A percentile compares a stretch with the other conserved stretches of the same genome.
These are phyloP conservation scores for Chrysomallon squamiferum DNA, from an alignment of 1,140 invertebrate genomes.

Conservation along the genomic window DNA sequence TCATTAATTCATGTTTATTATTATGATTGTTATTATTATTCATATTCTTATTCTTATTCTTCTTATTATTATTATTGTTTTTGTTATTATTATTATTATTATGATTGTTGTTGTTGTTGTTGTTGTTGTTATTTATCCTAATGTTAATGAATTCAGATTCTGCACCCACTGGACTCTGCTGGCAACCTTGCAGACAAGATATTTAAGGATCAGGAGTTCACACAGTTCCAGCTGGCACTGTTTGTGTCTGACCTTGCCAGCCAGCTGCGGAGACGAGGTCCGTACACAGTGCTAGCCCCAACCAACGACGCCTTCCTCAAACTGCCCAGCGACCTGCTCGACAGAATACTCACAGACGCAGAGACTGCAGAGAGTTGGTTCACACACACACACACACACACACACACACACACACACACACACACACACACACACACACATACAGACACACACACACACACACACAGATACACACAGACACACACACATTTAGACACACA, in stretches of 20 bases:
- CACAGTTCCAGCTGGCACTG: conserved; percentile 68
- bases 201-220: conserved; percentile 66
- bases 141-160: conserved; percentile 31
- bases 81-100: too few species aligned
- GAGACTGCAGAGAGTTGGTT: conserved; percentile 34
- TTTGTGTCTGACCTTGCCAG: conserved; percentile 31
- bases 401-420: too few species aligned
- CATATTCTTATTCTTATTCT: too few species aligned
- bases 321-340: conserved; percentile 33
- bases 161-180: conserved; percentile 35
- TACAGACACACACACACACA: too few species aligned
- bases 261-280: conserved; percentile 11
- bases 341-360: conserved; percentile 34
- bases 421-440: too few species aligned
- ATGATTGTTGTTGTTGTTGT: too few species aligned
- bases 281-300: conserved; percentile 39
- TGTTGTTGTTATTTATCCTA: too few species aligned
- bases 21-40: not conserved
- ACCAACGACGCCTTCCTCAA: conserved; percentile 35
- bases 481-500: too few species aligned
- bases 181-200: conserved; percentile 33
- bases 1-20: not conserved
- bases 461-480: too few species aligned
- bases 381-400: too few species aligned
- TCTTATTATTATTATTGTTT: too few species aligned